Evolutionary conservation across 2,888 invertebrate genomes (phyloP).

Genomic region (Rotaria macrura): DNA sequence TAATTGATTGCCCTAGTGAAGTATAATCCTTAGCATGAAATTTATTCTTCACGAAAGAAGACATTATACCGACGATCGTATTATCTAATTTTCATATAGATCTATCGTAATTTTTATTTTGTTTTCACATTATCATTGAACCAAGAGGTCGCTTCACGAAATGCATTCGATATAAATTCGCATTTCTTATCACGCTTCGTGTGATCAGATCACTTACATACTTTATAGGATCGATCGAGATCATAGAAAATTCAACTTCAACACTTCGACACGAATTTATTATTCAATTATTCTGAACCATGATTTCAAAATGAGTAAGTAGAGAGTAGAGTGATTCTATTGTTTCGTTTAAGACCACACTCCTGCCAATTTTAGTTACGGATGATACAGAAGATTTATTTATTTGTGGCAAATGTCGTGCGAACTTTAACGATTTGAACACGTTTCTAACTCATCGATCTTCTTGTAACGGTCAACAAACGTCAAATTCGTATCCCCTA

Average conservation of each 20-base stretch:
- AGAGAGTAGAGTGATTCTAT: not conserved
- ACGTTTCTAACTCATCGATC: not conserved
- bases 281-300: not conserved
- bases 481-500: not conserved
- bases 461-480: not conserved
- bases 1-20: too few species aligned
- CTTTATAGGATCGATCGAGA: not conserved
- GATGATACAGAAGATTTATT: not conserved
- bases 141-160: too few species aligned
- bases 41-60: too few species aligned
- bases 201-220: too few species aligned
- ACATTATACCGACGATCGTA: too few species aligned
- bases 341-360: not conserved
- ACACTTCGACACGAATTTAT: not conserved
- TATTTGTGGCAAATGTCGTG: not conserved
- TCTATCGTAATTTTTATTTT: too few species aligned
- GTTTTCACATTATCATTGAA: too few species aligned
- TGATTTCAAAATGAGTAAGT: not conserved
- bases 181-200: too few species aligned
- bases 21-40: too few species aligned
- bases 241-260: not conserved
- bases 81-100: too few species aligned
- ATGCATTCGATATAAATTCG: too few species aligned
- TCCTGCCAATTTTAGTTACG: not conserved
- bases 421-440: not conserved